phyloP scores from a whole-genome alignment of 2,113 vertebrate species.

The Rhadina sibilatrix region DNA sequence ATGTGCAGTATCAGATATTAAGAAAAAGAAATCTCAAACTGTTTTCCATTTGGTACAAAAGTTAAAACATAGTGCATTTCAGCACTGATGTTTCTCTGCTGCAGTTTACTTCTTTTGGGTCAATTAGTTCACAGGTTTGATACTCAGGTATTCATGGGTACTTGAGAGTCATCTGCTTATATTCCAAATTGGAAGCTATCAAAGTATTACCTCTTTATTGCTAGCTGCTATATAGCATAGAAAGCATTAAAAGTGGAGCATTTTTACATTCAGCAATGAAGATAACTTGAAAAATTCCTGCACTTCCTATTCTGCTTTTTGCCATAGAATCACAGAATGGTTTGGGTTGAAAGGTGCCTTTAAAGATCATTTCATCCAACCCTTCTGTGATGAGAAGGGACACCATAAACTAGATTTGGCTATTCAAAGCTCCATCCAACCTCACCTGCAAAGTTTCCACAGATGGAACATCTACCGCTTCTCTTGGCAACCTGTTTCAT shows the following conservation, averaged over 20 bases:
- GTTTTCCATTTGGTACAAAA: not conserved
- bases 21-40: not conserved
- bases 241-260: not conserved
- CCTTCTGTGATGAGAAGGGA: not conserved
- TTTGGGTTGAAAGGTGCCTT: not conserved
- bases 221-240: not conserved
- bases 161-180: not conserved
- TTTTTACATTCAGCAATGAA: not conserved
- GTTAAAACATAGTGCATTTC: not conserved
- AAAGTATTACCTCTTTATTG: not conserved
- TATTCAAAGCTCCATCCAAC: not conserved
- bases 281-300: not conserved
- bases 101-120: not conserved
- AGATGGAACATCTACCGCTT: not conserved
- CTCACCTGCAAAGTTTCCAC: not conserved
- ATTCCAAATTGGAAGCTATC: not conserved
- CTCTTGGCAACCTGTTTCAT: not conserved
- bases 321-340: not conserved
- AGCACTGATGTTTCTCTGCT: not conserved
- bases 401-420: not conserved
- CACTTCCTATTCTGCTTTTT: not conserved
- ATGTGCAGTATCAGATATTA: not conserved
- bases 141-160: not conserved
- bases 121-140: not conserved
- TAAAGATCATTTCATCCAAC: not conserved